phyloP scores from a whole-genome alignment of 2,797 vertebrate genomes.

The Platalea minor region DNA sequence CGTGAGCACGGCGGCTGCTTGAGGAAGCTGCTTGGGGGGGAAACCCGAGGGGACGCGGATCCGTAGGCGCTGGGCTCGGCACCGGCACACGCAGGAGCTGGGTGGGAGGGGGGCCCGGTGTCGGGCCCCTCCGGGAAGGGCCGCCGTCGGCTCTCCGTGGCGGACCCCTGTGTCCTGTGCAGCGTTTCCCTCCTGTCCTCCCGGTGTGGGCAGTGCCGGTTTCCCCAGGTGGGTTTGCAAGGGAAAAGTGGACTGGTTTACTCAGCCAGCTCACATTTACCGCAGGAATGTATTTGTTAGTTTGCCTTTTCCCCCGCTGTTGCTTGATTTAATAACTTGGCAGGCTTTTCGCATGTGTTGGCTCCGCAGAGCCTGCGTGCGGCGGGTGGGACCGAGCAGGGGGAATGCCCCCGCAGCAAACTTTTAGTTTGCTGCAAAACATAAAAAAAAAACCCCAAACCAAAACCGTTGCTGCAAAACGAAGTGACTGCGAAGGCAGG shows the following conservation, averaged over 20 bases:
- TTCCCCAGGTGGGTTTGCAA: rapidly evolving
- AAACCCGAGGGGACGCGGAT: rapidly evolving
- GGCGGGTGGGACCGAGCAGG: not conserved
- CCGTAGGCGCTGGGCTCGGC: rapidly evolving
- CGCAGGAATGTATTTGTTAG: rapidly evolving
- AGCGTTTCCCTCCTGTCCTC: rapidly evolving
- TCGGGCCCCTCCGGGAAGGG: too few relatives aligned
- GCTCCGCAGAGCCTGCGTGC: rapidly evolving
- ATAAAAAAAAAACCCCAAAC: too few relatives aligned
- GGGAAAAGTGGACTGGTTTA: rapidly evolving
- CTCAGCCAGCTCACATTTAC: rapidly evolving
- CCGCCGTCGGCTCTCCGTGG: rapidly evolving
- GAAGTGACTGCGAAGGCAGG: too few relatives aligned
- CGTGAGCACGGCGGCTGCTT: rapidly evolving
- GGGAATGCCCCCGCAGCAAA: too few relatives aligned
- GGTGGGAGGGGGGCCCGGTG: rapidly evolving
- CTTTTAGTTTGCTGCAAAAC: too few relatives aligned
- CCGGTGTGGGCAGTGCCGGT: rapidly evolving
- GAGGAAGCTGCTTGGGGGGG: not conserved
- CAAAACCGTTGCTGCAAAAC: too few relatives aligned
- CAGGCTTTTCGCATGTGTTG: rapidly evolving
- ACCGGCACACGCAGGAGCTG: rapidly evolving
- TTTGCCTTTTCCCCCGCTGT: rapidly evolving
- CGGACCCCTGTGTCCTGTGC: rapidly evolving
- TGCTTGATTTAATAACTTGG: rapidly evolving